These are phyloP conservation scores for Stegana nigrithorax DNA, from an alignment of 2,888 invertebrate species.

Conservation along the genomic window DNA sequence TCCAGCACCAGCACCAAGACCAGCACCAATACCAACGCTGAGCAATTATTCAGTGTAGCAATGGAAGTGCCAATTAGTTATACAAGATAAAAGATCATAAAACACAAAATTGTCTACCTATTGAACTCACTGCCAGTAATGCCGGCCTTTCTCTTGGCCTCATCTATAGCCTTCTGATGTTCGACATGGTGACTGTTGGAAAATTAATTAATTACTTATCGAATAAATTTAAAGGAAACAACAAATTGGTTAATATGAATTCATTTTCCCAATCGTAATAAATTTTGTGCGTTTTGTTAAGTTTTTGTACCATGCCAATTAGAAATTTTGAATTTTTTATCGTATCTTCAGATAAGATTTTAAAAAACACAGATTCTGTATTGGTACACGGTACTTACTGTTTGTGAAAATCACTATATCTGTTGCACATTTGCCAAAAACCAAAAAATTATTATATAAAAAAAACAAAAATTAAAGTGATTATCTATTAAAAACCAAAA, in stretches of 20 bases:
- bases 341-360: too few relatives aligned
- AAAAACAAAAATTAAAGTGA: slow-evolving; percentile 5
- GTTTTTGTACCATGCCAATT: slow-evolving; percentile 57
- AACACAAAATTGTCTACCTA: slow-evolving; percentile 36
- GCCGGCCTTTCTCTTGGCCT: slow-evolving; percentile 54
- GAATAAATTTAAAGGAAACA: background rate
- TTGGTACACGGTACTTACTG: slow-evolving; percentile 62
- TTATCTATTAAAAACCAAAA: background rate
- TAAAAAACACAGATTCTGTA: slow-evolving; percentile 44
- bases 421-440: slow-evolving; percentile 9
- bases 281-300: slow-evolving; percentile 25
- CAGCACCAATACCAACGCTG: slow-evolving; percentile 32
- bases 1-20: slow-evolving; percentile 12
- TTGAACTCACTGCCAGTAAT: slow-evolving; percentile 35
- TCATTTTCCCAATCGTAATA: background rate
- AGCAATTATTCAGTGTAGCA: too few relatives aligned
- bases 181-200: slow-evolving; percentile 58
- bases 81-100: too few relatives aligned
- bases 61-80: too few relatives aligned
- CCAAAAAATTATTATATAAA: slow-evolving; percentile 18
- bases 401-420: slow-evolving; percentile 43
- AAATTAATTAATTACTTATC: background rate
- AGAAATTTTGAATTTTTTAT: slow-evolving; percentile 39
- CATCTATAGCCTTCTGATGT: slow-evolving; percentile 63
- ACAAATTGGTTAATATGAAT: background rate